Evolutionary conservation across 2,797 vertebrate species (phyloP), one percentile per base, ranked within the genome.

Genomic region (Sebastes kiyomatsui): DNA sequence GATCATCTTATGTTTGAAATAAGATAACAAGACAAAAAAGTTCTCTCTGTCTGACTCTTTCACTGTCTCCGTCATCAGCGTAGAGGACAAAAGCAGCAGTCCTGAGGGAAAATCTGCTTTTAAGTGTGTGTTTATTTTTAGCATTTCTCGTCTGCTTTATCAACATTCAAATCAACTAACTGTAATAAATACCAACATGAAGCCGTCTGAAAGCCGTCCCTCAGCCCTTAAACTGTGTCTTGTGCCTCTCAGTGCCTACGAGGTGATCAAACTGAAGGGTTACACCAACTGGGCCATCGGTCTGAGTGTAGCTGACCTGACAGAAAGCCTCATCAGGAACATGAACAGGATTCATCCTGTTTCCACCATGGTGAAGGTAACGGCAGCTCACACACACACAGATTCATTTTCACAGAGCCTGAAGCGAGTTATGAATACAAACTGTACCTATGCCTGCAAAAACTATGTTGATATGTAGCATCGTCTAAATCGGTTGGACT

Each of bases 211-310:
- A 60, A 59, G 23, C 13, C 2, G 13, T 23, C 12, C 22, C 27
- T 67, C 13, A 30, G 14, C 9, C 16, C 27, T 12, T 12, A 27
- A 13, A 4, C 6, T 58, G 38, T 49, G 35, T 79, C 16, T 23
- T 62, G 67, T 86, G 33, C 86, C 23, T 78, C 86, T 42, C 88
- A 99, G 98, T 93, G 98, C 98, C 59, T 99, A 99, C 6, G 97
- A 99, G 86, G 97, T 99, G 83, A 99, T 99, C 95, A 98, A 82
- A 87, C 97, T 99, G 33, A 99, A 99, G 91, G 98, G 98, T 38
- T 99, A 98, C 87, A 99, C 98, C 35, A 99, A 99, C 96, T 99
- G 98, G 98, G 98, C 98, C 81, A 99, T 99, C 72, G 98, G 98
- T 60, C 89, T 99, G 67, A 99, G 98, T 4, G 97, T 99, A 68